These are phyloP conservation scores for Phylloscopus trochiloides DNA, from an alignment of 2,113 vertebrate genomes.

Conservation along the genomic window DNA sequence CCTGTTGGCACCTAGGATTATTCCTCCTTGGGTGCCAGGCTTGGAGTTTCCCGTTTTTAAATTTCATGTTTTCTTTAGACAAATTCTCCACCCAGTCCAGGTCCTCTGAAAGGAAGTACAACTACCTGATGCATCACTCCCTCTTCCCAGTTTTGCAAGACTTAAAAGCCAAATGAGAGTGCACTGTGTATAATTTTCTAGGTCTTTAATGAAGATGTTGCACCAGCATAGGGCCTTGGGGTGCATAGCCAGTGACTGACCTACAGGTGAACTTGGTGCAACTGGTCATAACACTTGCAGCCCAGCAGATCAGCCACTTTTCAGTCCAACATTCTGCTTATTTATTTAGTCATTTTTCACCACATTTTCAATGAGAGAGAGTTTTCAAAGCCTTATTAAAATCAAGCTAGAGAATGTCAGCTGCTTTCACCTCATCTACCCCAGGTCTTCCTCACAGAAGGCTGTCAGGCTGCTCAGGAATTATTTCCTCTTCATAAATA, in stretches of 20 bases:
- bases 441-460: neutral
- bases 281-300: neutral
- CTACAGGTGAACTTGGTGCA: neutral
- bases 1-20: neutral
- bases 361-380: neutral
- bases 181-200: neutral
- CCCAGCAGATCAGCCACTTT: neutral
- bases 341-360: neutral
- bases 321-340: neutral
- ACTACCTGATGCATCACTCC: neutral
- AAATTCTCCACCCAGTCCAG: neutral
- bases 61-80: neutral
- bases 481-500: neutral
- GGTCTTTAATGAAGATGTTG: neutral
- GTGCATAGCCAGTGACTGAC: neutral
- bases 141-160: neutral
- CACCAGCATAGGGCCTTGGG: neutral
- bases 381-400: neutral
- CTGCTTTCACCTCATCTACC: neutral
- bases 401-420: neutral
- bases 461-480: neutral
- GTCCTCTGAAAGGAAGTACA: neutral
- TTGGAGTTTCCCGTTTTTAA: neutral
- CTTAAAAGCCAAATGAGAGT: neutral
- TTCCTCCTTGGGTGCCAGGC: neutral